Percentiles rank a stretch among this genome's conserved stretches.
Conservation (phyloP, 1,140 invertebrate species). For the Atta cephalotes region DNA sequence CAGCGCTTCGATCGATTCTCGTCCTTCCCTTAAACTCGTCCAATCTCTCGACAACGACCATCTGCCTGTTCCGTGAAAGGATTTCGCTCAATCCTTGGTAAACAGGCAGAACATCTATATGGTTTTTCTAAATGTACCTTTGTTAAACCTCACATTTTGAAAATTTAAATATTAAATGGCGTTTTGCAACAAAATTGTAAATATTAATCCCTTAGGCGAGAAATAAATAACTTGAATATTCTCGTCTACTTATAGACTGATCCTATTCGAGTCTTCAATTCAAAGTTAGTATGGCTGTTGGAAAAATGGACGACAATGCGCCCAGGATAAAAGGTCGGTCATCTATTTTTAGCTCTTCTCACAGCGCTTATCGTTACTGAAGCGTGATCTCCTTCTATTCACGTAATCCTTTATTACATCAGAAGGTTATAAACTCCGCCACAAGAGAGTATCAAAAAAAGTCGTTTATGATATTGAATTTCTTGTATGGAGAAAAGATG, state of each 20-base stretch:
- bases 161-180: not conserved
- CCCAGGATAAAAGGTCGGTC: slow-evolving; percentile 17
- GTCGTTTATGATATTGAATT: not conserved
- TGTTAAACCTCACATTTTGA: not conserved
- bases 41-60: slow-evolving; percentile 54
- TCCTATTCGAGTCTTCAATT: not conserved
- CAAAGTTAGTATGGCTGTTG: not conserved
- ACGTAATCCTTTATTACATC: slow-evolving; percentile 15
- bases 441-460: not conserved
- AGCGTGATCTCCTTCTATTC: not conserved
- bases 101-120: not conserved
- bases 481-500: not conserved
- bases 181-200: not conserved
- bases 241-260: not conserved
- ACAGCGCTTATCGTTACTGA: slow-evolving; percentile 12
- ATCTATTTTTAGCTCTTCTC: slow-evolving; percentile 33
- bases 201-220: not conserved
- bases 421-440: slow-evolving; percentile 2
- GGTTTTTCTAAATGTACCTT: not conserved
- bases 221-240: not conserved
- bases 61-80: slow-evolving; percentile 55
- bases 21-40: slow-evolving; percentile 1
- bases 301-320: slow-evolving; percentile 1
- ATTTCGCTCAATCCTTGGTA: not conserved
- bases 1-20: slow-evolving; percentile 48